These are phyloP conservation scores for Pelochelys cantorii DNA, from an alignment of 2,797 vertebrate species.

Conservation along the genomic window DNA sequence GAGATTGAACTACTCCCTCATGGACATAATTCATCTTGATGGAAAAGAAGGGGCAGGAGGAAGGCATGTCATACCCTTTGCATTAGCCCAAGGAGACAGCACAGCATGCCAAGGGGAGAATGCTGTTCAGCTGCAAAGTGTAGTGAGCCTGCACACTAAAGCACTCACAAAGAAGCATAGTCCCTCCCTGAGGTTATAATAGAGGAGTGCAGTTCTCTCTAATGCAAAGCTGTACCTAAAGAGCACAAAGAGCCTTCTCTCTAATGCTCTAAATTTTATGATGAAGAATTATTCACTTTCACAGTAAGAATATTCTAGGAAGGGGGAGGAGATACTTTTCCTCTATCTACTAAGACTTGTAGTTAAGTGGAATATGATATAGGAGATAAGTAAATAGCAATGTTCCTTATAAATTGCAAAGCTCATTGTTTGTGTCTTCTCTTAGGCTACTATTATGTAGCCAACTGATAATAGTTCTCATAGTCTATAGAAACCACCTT, in stretches of 20 bases:
- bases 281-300: no score
- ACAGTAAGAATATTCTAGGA: neutral
- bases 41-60: neutral
- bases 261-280: neutral
- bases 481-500: neutral
- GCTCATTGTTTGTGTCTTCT: neutral
- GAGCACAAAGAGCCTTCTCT: neutral
- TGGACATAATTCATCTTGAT: neutral
- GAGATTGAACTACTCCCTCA: neutral
- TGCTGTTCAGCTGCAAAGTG: neutral
- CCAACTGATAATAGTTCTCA: neutral
- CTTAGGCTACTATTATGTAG: neutral
- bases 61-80: neutral
- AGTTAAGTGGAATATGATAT: neutral
- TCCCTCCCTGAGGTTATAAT: neutral
- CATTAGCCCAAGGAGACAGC: rapidly evolving
- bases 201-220: neutral
- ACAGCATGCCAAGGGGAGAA: neutral
- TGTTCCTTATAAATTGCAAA: neutral
- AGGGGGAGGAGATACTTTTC: neutral
- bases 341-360: neutral
- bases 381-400: neutral
- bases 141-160: neutral
- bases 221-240: neutral
- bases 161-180: neutral